Conservation (phyloP, 1,140 invertebrate species). For the Latrodectus geometricus region DNA sequence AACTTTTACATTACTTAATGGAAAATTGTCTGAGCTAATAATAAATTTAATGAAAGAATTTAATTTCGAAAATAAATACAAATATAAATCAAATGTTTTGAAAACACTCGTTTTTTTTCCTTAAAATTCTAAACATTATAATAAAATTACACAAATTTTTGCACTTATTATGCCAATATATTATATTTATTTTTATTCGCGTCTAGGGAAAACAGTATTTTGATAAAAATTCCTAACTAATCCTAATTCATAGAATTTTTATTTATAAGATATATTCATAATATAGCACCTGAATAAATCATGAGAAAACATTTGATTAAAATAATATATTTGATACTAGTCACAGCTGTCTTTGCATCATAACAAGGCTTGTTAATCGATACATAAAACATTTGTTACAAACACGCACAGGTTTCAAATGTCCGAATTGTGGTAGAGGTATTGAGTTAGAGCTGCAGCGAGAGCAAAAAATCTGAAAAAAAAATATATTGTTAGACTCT, state of each 20-base stretch:
- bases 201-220: not conserved
- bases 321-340: conserved; percentile 1
- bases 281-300: conserved; percentile 40
- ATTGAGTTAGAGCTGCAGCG: conserved; percentile 93
- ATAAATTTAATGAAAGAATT: too few species aligned
- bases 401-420: conserved; percentile 90
- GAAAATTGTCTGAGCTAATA: too few species aligned
- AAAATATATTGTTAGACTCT: not conserved
- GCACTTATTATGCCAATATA: not conserved
- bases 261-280: not conserved
- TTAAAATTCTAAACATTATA: not conserved
- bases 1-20: too few species aligned
- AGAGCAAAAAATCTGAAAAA: conserved; percentile 86
- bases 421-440: conserved; percentile 90
- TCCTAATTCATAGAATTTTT: not conserved
- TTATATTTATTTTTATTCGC: not conserved
- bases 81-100: too few species aligned
- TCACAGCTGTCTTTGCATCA: conserved; percentile 48
- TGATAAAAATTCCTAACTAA: not conserved
- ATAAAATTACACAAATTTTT: not conserved
- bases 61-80: too few species aligned
- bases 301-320: not conserved
- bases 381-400: conserved; percentile 89
- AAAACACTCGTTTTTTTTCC: not conserved
- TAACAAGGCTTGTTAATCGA: conserved; percentile 65